Evolutionary conservation across 2,113 vertebrate species (phyloP), one percentile per base, ranked within the genome.

Genomic region (Tretioscincus oriximinensis): DNA sequence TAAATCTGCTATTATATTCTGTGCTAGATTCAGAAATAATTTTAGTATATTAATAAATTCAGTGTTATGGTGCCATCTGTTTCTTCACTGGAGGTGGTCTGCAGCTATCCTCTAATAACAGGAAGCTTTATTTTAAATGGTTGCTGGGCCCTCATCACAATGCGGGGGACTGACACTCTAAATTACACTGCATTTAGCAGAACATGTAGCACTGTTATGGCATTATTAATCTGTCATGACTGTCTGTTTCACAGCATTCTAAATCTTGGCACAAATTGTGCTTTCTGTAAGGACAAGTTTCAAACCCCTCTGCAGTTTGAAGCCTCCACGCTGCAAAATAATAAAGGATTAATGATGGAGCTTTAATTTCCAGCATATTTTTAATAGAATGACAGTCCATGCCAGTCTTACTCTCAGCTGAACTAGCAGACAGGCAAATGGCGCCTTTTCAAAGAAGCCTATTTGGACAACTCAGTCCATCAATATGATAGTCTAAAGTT

Each of bases 21-120:
- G 16, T 58, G 54, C 4, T 58, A 58, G 18, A 16, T 16, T 58
- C 16, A 58, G 54, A 18, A 58, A 58, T 54, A 18, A 58, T 58
- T 58, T 58, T 58, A 58, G 54, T 58, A 58, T 58, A 58, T 58
- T 58, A 58, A 18, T 58, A 58, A 58, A 58, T 58, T 58, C 54
- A 58, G 9, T 63, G 49, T 41, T 81, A 26, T 28, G 18, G 20
- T 81, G 26, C 72, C 82, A 81, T 78, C 82, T 70, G 71, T 80
- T 80, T 69, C 61, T 26, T 45, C 71, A 76, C 77, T 81, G 45
- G 80, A 84, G 73, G 68, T 20, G 45, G 11, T 77, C 49, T 24
- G 58, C 76, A 54, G 69, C 73, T 84, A 49, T 77, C 29, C 60
- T 70, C 51, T 61, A 77, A 73, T 66, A 77, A 67, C 64, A 41